Evolutionary conservation across 2,888 invertebrate species (phyloP).

Genomic region (Amaurobius ferox): DNA sequence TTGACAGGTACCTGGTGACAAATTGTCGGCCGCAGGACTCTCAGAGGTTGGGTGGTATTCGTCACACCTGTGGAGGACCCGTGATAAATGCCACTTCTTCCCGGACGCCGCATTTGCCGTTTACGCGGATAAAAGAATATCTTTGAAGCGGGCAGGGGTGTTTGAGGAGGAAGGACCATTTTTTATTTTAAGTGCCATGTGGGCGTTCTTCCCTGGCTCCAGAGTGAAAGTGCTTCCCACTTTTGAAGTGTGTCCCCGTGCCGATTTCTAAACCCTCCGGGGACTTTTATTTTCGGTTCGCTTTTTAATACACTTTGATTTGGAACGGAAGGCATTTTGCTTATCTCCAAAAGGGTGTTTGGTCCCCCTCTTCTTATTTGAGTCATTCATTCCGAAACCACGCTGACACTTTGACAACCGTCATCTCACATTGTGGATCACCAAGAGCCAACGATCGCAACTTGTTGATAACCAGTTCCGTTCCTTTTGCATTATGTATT

Average conservation of each 20-base stretch:
- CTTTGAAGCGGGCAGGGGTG: background rate
- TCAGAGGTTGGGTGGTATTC: background rate
- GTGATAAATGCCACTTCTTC: conserved; percentile 1
- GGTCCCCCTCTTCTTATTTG: background rate
- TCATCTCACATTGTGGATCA: background rate
- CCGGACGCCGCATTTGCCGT: background rate
- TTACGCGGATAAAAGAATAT: background rate
- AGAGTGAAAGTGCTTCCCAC: background rate
- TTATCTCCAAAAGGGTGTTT: background rate
- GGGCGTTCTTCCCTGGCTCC: background rate
- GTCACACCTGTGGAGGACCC: background rate
- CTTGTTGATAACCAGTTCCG: background rate
- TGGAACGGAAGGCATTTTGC: background rate
- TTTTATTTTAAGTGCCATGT: conserved; percentile 9
- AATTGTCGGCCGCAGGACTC: background rate
- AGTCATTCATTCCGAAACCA: background rate
- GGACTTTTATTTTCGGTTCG: background rate
- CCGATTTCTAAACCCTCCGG: background rate
- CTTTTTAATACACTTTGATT: background rate
- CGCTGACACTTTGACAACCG: conserved; percentile 9
- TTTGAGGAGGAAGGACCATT: background rate
- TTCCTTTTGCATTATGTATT: background rate
- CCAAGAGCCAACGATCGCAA: background rate
- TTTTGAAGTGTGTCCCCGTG: background rate
- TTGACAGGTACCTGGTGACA: conserved; percentile 9